Percentiles rank a stretch among this genome's conserved stretches.
Evolutionary conservation across 2,888 invertebrate genomes (phyloP).

Genomic region (Xylocampa areola): DNA sequence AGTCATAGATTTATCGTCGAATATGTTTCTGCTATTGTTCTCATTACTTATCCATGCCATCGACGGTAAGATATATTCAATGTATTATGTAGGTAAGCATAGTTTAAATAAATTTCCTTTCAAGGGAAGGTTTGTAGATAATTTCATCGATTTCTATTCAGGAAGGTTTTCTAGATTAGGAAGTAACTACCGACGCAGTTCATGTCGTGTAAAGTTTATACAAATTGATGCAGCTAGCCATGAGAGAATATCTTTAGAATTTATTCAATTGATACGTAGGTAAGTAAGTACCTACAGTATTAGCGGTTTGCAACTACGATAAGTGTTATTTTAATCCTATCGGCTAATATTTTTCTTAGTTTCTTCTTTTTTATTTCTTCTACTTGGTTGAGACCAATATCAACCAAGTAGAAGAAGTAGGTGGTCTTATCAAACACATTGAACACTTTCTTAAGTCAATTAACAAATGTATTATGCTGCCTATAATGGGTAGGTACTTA

Average conservation of each 20-base stretch:
- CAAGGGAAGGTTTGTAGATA: constrained; percentile 4
- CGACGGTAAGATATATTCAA: constrained; percentile 11
- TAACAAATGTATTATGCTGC: no score
- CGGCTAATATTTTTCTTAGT: no score
- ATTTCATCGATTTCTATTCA: constrained; percentile 17
- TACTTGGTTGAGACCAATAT: no score
- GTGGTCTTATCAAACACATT: no score
- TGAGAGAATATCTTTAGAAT: background rate
- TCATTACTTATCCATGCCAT: constrained; percentile 15
- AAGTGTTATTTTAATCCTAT: no score
- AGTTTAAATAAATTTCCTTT: constrained; percentile 14
- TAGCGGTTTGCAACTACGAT: no score
- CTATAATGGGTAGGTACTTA: constrained; percentile 71
- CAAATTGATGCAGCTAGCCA: constrained; percentile 19
- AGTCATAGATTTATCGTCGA: constrained; percentile 23
- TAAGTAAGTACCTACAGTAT: no score
- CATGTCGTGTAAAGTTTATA: constrained; percentile 22
- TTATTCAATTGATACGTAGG: background rate
- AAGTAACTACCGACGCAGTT: constrained; percentile 12
- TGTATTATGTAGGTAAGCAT: no score
- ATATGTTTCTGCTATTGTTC: constrained; percentile 10
- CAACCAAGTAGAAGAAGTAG: no score
- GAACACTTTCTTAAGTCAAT: no score
- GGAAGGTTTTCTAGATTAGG: constrained; percentile 19
- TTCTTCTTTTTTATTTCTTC: no score